These are phyloP conservation scores for Drosophila hawaiiensis DNA, from an alignment of 2,888 invertebrate genomes.

Conservation along the genomic window DNA sequence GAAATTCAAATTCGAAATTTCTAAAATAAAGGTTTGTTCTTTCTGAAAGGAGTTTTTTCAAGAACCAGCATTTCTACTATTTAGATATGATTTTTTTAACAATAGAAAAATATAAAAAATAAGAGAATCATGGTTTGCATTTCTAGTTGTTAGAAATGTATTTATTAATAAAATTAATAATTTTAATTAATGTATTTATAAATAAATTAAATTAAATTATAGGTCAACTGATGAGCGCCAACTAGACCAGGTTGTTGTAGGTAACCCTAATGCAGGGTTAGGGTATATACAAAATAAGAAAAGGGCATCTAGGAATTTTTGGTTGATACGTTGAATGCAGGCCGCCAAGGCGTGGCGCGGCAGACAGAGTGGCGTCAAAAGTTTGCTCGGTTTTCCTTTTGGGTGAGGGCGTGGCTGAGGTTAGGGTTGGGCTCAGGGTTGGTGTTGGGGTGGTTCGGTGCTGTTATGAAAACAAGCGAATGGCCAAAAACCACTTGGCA, in stretches of 20 bases:
- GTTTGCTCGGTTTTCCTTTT: slow-evolving; percentile 50
- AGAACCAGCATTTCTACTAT: too few species aligned
- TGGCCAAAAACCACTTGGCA: slow-evolving; percentile 80
- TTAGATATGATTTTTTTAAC: too few species aligned
- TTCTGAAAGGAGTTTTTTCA: too few species aligned
- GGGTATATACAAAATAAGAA: slow-evolving; percentile 55
- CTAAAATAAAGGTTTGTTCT: too few species aligned
- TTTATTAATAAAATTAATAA: too few species aligned
- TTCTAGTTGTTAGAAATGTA: too few species aligned
- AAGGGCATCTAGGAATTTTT: slow-evolving; percentile 73
- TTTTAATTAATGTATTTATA: too few species aligned
- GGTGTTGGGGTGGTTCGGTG: background rate
- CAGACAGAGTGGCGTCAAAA: slow-evolving; percentile 78
- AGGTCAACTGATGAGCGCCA: background rate
- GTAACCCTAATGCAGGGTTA: background rate
- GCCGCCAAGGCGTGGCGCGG: slow-evolving; percentile 79
- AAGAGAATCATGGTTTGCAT: too few species aligned
- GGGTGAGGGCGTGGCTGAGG: slow-evolving; percentile 3
- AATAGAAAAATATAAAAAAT: too few species aligned
- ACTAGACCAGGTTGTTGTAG: too few species aligned
- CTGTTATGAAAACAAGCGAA: slow-evolving; percentile 77
- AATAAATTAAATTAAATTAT: too few species aligned
- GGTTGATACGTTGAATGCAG: slow-evolving; percentile 64
- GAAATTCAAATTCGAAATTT: background rate
- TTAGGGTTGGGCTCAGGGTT: background rate